A percentile compares a stretch with the other conserved stretches of the same genome.
These are phyloP conservation scores for Spodoptera frugiperda DNA, from an alignment of 1,140 invertebrate species.

Conservation along the genomic window DNA sequence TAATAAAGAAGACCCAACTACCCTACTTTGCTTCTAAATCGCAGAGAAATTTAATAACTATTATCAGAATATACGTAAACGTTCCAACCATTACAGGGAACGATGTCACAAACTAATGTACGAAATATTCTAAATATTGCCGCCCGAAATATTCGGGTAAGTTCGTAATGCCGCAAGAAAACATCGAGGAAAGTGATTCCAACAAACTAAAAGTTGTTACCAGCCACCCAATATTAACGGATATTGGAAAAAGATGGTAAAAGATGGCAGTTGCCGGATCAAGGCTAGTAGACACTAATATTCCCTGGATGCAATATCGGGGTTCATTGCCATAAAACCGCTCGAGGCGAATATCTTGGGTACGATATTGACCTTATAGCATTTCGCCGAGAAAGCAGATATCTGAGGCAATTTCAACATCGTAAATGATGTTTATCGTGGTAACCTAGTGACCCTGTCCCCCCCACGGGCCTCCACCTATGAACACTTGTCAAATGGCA, in stretches of 20 bases:
- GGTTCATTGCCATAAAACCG: slow-evolving; percentile 70
- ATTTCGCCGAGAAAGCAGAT: slow-evolving; percentile 70
- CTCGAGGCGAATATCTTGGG: slow-evolving; percentile 69
- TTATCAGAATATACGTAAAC: slow-evolving; percentile 38
- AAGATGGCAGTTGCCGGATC: slow-evolving; percentile 70
- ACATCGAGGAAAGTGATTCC: slow-evolving; percentile 60
- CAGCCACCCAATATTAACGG: slow-evolving; percentile 67
- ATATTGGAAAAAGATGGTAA: slow-evolving; percentile 78
- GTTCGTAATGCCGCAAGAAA: slow-evolving; percentile 44
- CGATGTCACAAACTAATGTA: slow-evolving; percentile 45
- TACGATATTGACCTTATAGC: slow-evolving; percentile 75
- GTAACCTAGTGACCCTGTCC: slow-evolving; percentile 62
- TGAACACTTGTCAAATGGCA: slow-evolving; percentile 52
- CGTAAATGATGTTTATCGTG: slow-evolving; percentile 74
- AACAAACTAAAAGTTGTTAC: slow-evolving; percentile 68
- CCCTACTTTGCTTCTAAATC: slow-evolving; percentile 8
- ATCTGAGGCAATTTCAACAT: slow-evolving; percentile 71
- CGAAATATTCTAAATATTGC: slow-evolving; percentile 40
- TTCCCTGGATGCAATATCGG: slow-evolving; percentile 72
- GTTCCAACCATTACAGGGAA: slow-evolving; percentile 34
- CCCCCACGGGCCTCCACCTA: slow-evolving; percentile 16
- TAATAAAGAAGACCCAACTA: slow-evolving; percentile 23
- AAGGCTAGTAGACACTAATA: slow-evolving; percentile 73
- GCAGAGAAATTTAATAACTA: slow-evolving; percentile 35
- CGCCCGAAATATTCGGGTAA: slow-evolving; percentile 36